Base-by-base conservation (phyloP, 2,888 invertebrate genomes). In the Tyria jacobaeae region DNA sequence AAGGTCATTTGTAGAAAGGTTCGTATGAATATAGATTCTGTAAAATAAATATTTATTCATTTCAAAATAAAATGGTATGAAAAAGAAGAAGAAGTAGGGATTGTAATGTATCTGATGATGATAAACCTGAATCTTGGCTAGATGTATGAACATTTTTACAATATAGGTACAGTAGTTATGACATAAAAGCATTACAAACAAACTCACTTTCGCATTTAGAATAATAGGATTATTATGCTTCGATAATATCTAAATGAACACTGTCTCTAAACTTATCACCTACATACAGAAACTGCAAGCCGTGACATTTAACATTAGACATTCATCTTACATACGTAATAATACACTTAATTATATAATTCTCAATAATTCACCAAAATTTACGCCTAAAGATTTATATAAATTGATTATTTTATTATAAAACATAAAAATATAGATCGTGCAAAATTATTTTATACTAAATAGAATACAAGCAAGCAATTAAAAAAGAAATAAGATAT, bases 341-440 rank as follows among this genome's bases (percentile, higher is more conserved):
- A 17, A 24, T 47, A 55, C 27, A 53, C 47, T 53, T 27, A 34
- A 68, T 60, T 66, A 56, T 68, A 49, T 44, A 60, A 50, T 53
- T 57, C 64, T 71, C 63, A 41, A 41, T 34, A 24, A 3, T 71
- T 50, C 15, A 68, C 71, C 51, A 65, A 71, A 63, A 68, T 66
- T 66, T 60, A 73, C 44, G 52, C 67, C 59, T 49, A 65, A 54
- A 64, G 51, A 67, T 57, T 49, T 51, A 62, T 64, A 57, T 65
- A 49, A 60, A 54, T 60, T 37, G 57, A 25, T 54, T 50, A 59
- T n/a, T n/a, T n/a, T n/a, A n/a, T n/a, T n/a, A n/a, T n/a, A 21
- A 35, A 67, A 71, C 60, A 56, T 41, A 27, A 56, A 57, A 55
- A 37, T 57, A 50, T 47, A 56, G 56, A 57, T 15, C 24, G 15